Evolutionary conservation across 2,113 vertebrate species (phyloP).

Genomic region (Anarrhichthys ocellatus): DNA sequence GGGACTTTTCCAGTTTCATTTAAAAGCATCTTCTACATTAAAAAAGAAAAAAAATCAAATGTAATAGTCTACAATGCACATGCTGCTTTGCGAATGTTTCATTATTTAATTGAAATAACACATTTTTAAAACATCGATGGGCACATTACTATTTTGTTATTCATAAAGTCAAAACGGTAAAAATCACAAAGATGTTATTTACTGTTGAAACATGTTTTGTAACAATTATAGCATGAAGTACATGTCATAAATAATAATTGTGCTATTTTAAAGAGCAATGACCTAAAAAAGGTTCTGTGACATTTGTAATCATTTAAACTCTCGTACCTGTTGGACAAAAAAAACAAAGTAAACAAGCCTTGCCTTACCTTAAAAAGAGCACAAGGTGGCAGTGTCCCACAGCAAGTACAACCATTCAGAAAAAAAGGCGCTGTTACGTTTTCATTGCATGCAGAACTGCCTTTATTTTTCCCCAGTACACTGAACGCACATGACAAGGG

Average conservation of each 20-base stretch:
- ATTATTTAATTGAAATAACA: neutral
- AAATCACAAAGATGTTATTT: neutral
- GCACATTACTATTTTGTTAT: neutral
- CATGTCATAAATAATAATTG: neutral
- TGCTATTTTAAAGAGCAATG: neutral
- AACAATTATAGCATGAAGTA: neutral
- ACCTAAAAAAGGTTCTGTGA: neutral
- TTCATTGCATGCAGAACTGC: conserved; percentile 54
- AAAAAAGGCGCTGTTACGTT: conserved; percentile 45
- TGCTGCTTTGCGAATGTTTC: neutral
- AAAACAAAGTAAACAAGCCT: neutral
- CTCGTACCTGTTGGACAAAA: neutral
- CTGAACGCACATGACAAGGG: conserved; percentile 38
- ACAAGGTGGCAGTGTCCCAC: conserved; percentile 71
- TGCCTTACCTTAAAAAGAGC: conserved; percentile 12
- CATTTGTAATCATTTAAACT: neutral
- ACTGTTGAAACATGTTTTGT: neutral
- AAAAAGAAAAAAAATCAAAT: neutral
- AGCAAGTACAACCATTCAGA: conserved; percentile 57
- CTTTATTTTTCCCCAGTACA: conserved; percentile 23
- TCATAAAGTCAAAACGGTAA: neutral
- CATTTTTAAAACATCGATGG: neutral
- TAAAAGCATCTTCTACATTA: neutral
- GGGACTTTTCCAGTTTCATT: neutral
- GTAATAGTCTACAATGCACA: neutral